A percentile compares a stretch with the other conserved stretches of the same genome.
Conservation (phyloP, 2,888 invertebrate genomes). For the Vesta saturnalis region DNA sequence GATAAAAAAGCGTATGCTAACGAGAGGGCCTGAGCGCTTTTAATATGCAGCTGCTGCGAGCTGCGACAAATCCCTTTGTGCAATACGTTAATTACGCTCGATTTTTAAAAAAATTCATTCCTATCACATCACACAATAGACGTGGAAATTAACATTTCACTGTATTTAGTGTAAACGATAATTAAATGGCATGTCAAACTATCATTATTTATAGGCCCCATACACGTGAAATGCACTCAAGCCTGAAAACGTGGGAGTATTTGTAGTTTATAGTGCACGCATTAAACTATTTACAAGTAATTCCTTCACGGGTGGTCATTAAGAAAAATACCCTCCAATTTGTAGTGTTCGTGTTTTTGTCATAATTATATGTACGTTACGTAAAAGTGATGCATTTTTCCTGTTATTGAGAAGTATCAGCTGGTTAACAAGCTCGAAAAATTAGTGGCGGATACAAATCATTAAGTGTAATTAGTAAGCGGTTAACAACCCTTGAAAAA, state of each 20-base stretch:
- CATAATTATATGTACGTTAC: background rate
- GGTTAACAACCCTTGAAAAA: too few species aligned
- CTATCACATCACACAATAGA: background rate
- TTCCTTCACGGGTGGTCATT: background rate
- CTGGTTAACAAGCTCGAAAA: conserved; percentile 1
- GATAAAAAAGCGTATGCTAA: conserved; percentile 41
- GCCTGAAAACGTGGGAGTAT: background rate
- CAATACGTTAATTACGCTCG: conserved; percentile 28
- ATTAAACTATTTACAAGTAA: background rate
- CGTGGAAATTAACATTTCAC: background rate
- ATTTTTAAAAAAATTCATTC: conserved; percentile 21
- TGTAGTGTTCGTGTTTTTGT: background rate
- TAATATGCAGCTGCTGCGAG: conserved; percentile 34
- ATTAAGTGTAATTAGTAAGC: conserved; percentile 46
- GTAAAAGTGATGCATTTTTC: background rate
- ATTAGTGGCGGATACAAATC: conserved; percentile 52
- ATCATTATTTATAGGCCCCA: conserved; percentile 28
- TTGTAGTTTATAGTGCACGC: background rate
- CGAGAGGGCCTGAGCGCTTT: conserved; percentile 30
- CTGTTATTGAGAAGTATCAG: background rate
- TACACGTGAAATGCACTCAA: background rate
- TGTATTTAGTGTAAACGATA: conserved; percentile 29
- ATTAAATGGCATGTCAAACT: conserved; percentile 37
- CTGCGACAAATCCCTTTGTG: background rate
- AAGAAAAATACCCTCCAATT: background rate